Evolutionary conservation across 2,113 vertebrate species (phyloP).

Genomic region (Oryzias melastigma): DNA sequence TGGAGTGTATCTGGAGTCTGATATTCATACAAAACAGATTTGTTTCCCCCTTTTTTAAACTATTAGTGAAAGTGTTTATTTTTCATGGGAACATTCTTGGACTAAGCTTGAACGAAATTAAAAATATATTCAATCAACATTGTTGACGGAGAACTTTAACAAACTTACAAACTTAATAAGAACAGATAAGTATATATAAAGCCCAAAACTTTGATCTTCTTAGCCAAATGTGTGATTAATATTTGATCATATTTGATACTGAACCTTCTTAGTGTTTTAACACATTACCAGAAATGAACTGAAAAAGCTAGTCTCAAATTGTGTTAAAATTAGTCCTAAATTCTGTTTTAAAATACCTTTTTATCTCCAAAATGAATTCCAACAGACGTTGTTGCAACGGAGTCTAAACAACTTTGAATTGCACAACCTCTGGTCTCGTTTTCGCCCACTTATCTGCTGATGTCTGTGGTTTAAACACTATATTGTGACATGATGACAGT

Average conservation of each 20-base stretch:
- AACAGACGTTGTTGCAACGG: constrained; percentile 13
- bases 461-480: constrained; percentile 27
- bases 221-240: no score
- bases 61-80: no score
- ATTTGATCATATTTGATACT: no score
- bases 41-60: no score
- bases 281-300: constrained; percentile 16
- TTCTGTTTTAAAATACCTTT: constrained; percentile 15
- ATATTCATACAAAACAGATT: not conserved
- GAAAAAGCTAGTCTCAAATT: constrained; percentile 4
- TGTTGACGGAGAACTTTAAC: no score
- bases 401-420: constrained; percentile 7
- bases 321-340: constrained; percentile 7
- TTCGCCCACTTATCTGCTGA: constrained; percentile 44
- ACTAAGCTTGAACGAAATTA: no score
- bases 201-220: no score
- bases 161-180: no score
- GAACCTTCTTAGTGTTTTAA: no score
- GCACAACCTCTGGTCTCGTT: constrained; percentile 20
- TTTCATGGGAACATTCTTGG: no score
- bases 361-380: constrained; percentile 21
- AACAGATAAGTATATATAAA: no score
- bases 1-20: constrained; percentile 24
- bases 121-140: no score
- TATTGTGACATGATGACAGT: constrained; percentile 34